phyloP scores from a whole-genome alignment of 2,888 invertebrate species.

The Diarsia mendica region DNA sequence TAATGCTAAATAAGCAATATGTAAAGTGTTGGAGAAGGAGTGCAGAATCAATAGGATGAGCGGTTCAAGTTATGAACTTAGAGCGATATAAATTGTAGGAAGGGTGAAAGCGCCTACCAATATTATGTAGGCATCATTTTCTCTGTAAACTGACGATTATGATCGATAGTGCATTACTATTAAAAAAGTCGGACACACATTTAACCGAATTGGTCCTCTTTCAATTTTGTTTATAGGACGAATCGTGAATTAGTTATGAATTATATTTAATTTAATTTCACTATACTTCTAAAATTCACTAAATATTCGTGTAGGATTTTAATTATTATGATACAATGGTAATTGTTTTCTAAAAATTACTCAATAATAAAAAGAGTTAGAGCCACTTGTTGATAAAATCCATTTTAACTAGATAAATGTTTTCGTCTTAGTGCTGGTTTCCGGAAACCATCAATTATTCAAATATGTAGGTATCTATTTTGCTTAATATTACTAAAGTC shows the following conservation, averaged over 20 bases:
- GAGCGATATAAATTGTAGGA: background rate
- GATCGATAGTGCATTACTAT: constrained; percentile 1
- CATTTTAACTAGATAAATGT: too few relatives aligned
- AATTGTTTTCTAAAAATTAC: too few relatives aligned
- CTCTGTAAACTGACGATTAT: background rate
- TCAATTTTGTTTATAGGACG: background rate
- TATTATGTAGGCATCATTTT: background rate
- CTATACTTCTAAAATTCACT: background rate
- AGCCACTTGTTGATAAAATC: too few relatives aligned
- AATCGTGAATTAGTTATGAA: background rate
- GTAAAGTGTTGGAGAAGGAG: constrained; percentile 84
- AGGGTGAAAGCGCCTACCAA: background rate
- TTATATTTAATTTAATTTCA: background rate
- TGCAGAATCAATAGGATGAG: constrained; percentile 80
- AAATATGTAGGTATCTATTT: too few relatives aligned
- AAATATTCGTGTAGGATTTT: too few relatives aligned
- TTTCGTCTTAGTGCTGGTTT: background rate
- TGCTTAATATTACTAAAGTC: too few relatives aligned
- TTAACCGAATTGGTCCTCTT: background rate
- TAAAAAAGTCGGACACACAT: background rate
- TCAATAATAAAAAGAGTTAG: background rate
- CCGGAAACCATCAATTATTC: background rate
- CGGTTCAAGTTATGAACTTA: constrained; percentile 55
- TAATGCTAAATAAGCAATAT: constrained; percentile 89
- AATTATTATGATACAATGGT: too few relatives aligned